These are phyloP conservation scores for Onychomys leucogaster DNA, from an alignment of 2,797 vertebrate genomes.

Conservation along the genomic window DNA sequence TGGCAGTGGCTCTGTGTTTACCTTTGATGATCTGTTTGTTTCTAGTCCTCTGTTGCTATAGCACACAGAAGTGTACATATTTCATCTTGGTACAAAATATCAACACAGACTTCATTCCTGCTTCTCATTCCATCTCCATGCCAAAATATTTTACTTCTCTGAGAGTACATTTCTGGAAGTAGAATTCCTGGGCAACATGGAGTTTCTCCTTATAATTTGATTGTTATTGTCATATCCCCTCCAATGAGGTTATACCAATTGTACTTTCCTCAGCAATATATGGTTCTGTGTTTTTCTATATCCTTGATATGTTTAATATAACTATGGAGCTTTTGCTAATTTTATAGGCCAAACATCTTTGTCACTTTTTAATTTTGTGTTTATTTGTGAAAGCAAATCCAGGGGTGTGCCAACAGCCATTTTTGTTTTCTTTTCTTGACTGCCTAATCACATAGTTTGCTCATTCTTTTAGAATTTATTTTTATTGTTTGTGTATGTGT, in stretches of 20 bases:
- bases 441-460: neutral
- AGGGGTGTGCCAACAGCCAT: neutral
- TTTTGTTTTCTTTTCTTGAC: neutral
- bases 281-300: neutral
- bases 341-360: neutral
- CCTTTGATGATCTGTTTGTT: neutral
- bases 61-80: neutral
- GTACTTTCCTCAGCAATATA: neutral
- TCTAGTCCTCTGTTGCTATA: neutral
- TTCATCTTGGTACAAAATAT: constrained; percentile 8
- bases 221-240: neutral
- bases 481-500: neutral
- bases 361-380: neutral
- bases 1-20: neutral
- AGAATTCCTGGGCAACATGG: constrained; percentile 1
- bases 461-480: neutral
- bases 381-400: constrained; percentile 20
- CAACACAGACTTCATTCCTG: neutral
- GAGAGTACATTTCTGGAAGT: constrained; percentile 13
- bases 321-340: neutral
- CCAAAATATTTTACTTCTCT: neutral
- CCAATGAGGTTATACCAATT: neutral
- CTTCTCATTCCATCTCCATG: neutral
- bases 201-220: neutral
- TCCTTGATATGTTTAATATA: neutral